Conservation (phyloP, 2,113 vertebrate genomes). For the Sander vitreus region DNA sequence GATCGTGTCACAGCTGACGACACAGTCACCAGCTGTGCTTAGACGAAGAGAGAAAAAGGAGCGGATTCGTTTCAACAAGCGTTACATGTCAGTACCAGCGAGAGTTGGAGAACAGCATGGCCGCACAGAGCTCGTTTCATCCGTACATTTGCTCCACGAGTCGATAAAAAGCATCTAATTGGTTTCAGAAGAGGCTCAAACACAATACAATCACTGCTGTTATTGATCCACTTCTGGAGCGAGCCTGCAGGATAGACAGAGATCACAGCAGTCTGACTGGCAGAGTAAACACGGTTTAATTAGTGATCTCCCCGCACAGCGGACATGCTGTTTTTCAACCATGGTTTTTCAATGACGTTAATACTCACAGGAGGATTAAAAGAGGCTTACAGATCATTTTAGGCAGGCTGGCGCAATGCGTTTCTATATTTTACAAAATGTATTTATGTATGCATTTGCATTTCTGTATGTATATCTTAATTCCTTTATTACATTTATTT, state of each 20-base stretch:
- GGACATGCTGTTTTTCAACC: background rate
- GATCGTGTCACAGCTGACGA: constrained; percentile 2
- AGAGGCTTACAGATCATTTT: background rate
- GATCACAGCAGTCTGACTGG: constrained; percentile 47
- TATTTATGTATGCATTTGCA: background rate
- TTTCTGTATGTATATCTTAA: background rate
- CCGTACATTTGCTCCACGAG: constrained; percentile 40
- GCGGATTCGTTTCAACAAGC: constrained; percentile 10
- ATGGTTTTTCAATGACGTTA: background rate
- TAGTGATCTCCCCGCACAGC: constrained; percentile 42
- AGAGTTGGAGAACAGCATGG: constrained; percentile 5
- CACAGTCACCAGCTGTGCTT: background rate
- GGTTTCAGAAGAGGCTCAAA: constrained; percentile 63
- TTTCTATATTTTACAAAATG: too few relatives aligned
- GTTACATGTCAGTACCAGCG: constrained; percentile 20
- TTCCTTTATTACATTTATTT: background rate
- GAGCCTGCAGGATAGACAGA: constrained; percentile 49
- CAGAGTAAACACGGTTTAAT: constrained; percentile 68
- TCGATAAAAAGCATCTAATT: constrained; percentile 74
- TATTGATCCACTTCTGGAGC: constrained; percentile 67
- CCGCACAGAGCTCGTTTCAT: constrained; percentile 33
- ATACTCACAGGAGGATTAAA: background rate
- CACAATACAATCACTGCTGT: constrained; percentile 64
- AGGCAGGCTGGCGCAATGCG: background rate
- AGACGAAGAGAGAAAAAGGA: background rate